Evolutionary conservation across 2,797 vertebrate genomes (phyloP).

Genomic region (Rhinophrynus dorsalis): DNA sequence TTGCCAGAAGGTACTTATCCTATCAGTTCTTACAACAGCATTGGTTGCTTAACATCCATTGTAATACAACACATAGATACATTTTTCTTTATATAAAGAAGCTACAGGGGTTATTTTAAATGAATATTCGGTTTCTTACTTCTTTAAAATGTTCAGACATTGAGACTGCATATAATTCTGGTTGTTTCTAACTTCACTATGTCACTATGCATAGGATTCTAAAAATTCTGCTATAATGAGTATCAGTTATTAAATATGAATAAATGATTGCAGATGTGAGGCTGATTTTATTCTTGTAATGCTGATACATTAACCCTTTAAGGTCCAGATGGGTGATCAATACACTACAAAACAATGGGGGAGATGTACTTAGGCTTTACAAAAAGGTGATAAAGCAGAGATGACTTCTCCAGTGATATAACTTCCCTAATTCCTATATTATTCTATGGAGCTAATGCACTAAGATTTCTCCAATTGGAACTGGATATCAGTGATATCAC

Average conservation of each 20-base stretch:
- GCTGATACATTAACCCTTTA: conserved; percentile 51
- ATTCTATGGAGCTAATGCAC: too few relatives aligned
- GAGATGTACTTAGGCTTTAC: too few relatives aligned
- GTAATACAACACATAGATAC: conserved; percentile 55
- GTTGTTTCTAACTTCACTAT: conserved; percentile 69
- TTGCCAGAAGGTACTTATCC: conserved; percentile 50
- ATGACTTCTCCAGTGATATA: too few relatives aligned
- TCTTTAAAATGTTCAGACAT: conserved; percentile 65
- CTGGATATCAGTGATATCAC: too few relatives aligned
- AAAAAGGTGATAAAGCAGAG: too few relatives aligned
- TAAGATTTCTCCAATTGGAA: too few relatives aligned
- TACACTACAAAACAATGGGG: too few relatives aligned
- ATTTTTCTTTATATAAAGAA: conserved; percentile 42
- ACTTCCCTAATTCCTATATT: too few relatives aligned
- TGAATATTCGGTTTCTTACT: conserved; percentile 51
- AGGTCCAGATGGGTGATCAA: too few relatives aligned
- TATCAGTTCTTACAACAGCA: conserved; percentile 48
- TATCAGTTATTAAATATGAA: conserved; percentile 71
- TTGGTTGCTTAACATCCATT: conserved; percentile 48
- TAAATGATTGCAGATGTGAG: conserved; percentile 59
- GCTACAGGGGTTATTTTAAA: conserved; percentile 49
- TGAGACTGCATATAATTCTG: conserved; percentile 62
- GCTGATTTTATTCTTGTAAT: conserved; percentile 48
- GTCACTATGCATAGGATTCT: conserved; percentile 66
- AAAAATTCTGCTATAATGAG: conserved; percentile 57